Evolutionary conservation across 2,113 vertebrate genomes (phyloP), one percentile per base, ranked within the genome.

Genomic region (Anolis sagrei): DNA sequence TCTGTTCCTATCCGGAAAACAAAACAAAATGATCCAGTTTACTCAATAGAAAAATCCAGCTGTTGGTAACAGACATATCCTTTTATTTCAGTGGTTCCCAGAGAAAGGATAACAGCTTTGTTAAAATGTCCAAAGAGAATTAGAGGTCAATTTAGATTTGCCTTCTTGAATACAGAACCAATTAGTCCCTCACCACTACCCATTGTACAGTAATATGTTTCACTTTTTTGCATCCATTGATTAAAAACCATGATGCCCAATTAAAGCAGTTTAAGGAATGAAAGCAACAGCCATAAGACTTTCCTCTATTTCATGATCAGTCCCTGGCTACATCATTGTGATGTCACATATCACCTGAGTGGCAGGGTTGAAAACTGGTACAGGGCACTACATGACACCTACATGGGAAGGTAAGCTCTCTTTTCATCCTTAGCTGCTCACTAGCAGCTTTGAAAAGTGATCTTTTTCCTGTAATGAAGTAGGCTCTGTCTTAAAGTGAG

Each of bases 291-390:
- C 29, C 62, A 49, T 21, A 44, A 36, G 44, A 49, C 32, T 75
- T 62, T 36, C 48, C 70, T 84, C 18, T 48, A 85, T 72, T 85
- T 73, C 69, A 80, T 21, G 49, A 84, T 44, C 62, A 76, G 61
- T 36, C 75, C 66, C 27, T 84, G 62, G 79, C 2, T 34, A 51
- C 79, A 73, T 86, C 34, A 51, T 73, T 87, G 70, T 77, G 80
- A 82, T 87, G 44, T 81, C 66, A 89, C 32, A 54, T 19, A 68
- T 18, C 23, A 66, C 82, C 48, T 72, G 85, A 79, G 86, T 23
- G 27, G 44, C 18, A 34, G 32, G 23, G 14, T 73, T 72, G 39
- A 84, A 48, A 48, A 34, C 0, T 11, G 13, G 10, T 75, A 83
- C 25, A 34, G 29, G 4, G 23, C 64, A 69, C 18, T 66, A 39